These are phyloP conservation scores for Anableps anableps DNA, from an alignment of 2,797 vertebrate genomes.

Conservation along the genomic window DNA sequence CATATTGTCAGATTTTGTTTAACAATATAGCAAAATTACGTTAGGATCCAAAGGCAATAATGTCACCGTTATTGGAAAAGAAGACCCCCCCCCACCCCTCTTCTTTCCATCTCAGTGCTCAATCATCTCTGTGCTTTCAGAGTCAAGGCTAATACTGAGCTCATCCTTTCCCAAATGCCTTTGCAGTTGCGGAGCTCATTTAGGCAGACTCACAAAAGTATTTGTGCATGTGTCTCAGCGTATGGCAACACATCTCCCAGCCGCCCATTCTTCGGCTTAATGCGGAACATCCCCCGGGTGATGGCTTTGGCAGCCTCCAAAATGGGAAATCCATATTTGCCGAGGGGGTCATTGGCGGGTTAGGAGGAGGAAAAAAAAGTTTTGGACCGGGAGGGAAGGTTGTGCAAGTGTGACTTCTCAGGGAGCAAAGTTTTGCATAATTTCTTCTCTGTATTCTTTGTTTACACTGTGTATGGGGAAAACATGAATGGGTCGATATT, in stretches of 20 bases:
- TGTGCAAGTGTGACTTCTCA: conserved; percentile 73
- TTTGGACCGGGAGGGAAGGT: conserved; percentile 73
- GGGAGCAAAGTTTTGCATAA: conserved; percentile 78
- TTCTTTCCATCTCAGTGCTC: conserved; percentile 64
- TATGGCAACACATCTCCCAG: conserved; percentile 82
- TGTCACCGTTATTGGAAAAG: conserved; percentile 81
- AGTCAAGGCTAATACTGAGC: conserved; percentile 80
- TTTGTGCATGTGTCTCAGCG: conserved; percentile 84
- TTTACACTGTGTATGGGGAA: conserved; percentile 71
- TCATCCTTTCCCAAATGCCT: conserved; percentile 85
- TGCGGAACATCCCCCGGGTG: conserved; percentile 87
- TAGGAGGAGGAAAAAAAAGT: conserved; percentile 77
- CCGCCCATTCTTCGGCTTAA: conserved; percentile 83
- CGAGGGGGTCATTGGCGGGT: conserved; percentile 81
- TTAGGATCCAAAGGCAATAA: conserved; percentile 82
- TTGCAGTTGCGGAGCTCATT: conserved; percentile 84
- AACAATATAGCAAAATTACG: conserved; percentile 83
- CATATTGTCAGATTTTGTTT: conserved; percentile 83
- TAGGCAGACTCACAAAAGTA: conserved; percentile 84
- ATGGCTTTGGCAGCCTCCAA: conserved; percentile 86
- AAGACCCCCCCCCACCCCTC: conserved; percentile 50
- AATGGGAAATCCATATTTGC: conserved; percentile 86
- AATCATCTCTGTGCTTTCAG: conserved; percentile 82
- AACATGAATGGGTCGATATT: conserved; percentile 77
- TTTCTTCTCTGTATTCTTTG: conserved; percentile 59